Evolutionary conservation across 1,140 invertebrate species (phyloP), one percentile per base, ranked within the genome.

Genomic region (Eumeta japonica): DNA sequence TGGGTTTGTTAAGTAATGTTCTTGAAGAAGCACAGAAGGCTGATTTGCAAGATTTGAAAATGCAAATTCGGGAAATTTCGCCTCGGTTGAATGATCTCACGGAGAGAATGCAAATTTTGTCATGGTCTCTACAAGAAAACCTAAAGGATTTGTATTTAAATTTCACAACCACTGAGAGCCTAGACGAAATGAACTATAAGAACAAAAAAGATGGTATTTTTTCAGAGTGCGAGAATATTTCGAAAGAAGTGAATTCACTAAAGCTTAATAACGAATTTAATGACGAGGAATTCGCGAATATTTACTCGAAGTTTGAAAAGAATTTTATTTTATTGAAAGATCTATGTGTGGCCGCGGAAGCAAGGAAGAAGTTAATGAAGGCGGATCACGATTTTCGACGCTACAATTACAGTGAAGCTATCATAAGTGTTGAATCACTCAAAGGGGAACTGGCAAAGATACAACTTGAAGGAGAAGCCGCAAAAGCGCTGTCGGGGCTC

Each of bases 111-210:
- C 58, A 72, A 52, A 45, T 67, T 37, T 44, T 74, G 35, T 62
- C 62, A 4, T 71, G 55, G 52, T 55, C 55, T 12, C 45, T 72
- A 35, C 65, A 68, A 29, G 60, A 72, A 46, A 62, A 66, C 44
- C 58, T 72, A 18, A 56, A 60, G n/a, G 70, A 74, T 38, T 52
- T 54, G 1, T 64, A 61, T 43, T 48, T 58, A 10, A 60, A 62
- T 46, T 72, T 52, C 24, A 56, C 55, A 11, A 45, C 58, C 11
- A 66, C 65, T 1, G 70, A 62, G 43, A 71, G 60, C 33, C 52
- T 71, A 35, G 66, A 71, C 42, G 63, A 70, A 42, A 33, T 71
- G 7, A 74, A 74, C 33, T 74, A 63, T 31, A 58, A 41, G 16
- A 70, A 70, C 38, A 43, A 66, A 14, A 71, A 63, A 50, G 40